A percentile compares a stretch with the other conserved stretches of the same genome.
These are phyloP conservation scores for Nycticryphes semicollaris DNA, from an alignment of 2,113 vertebrate genomes.

Conservation along the genomic window DNA sequence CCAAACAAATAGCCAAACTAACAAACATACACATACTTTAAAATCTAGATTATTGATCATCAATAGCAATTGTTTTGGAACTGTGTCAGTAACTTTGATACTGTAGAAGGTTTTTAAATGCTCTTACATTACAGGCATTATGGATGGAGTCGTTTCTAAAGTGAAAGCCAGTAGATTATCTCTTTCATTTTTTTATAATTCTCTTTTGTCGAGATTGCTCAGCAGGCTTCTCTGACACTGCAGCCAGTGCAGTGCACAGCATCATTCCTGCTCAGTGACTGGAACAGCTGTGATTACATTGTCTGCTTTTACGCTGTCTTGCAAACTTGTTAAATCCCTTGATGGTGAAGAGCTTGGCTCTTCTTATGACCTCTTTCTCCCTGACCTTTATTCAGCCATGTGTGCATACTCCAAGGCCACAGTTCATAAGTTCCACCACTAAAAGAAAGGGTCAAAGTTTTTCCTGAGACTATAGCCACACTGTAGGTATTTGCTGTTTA, in stretches of 20 bases:
- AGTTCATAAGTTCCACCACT: neutral
- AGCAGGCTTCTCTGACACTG: neutral
- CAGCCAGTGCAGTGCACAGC: neutral
- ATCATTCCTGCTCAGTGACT: neutral
- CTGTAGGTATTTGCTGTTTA: neutral
- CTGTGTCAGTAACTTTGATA: neutral
- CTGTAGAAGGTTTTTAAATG: neutral
- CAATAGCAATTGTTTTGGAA: neutral
- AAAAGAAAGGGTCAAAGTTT: neutral
- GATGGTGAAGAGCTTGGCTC: neutral
- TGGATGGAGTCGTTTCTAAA: neutral
- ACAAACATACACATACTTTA: neutral
- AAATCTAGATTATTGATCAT: neutral
- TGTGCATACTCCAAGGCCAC: neutral
- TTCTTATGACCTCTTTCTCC: neutral
- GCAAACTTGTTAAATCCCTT: neutral
- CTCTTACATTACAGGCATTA: neutral
- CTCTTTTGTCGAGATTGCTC: neutral
- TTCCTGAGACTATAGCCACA: neutral
- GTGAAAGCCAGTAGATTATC: neutral
- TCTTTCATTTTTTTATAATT: neutral
- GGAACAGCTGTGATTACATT: neutral
- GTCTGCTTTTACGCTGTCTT: neutral
- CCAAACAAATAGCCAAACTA: too few relatives aligned
- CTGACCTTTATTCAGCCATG: neutral